Conservation (phyloP, 2,797 vertebrate species). For the Loris lydekkerianus region DNA sequence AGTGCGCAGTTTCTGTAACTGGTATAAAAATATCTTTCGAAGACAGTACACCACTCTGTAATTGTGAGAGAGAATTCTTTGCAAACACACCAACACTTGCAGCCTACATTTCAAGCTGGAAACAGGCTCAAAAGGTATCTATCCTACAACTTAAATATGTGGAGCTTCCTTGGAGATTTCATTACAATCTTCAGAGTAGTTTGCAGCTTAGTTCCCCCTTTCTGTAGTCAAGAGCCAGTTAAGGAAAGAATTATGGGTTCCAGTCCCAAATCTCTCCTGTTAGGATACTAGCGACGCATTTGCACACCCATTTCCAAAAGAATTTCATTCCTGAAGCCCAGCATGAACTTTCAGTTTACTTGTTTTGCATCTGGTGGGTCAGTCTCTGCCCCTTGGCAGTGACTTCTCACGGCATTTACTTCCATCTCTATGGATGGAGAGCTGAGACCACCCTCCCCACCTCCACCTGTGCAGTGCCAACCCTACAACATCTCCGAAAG, state of each 20-base stretch:
- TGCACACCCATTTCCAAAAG: neutral
- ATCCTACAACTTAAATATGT: neutral
- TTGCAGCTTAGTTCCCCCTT: neutral
- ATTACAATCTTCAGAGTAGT: conserved; percentile 23
- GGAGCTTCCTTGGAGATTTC: conserved; percentile 2
- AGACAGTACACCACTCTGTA: neutral
- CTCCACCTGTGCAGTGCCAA: neutral
- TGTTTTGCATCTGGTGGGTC: neutral
- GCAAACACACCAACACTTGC: neutral
- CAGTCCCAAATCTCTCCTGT: neutral
- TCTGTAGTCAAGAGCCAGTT: conserved; percentile 59
- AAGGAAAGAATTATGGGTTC: conserved; percentile 56
- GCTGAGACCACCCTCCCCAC: too few relatives aligned
- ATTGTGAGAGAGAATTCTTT: neutral
- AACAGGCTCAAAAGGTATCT: neutral
- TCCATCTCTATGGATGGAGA: neutral
- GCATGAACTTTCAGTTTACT: fast-evolving
- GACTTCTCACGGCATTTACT: neutral
- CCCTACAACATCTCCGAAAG: neutral
- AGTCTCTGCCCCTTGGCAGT: neutral
- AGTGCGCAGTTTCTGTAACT: neutral
- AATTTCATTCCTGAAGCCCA: neutral
- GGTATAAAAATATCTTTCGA: neutral
- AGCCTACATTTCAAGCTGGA: neutral
- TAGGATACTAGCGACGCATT: neutral